Percentiles rank a stretch among this genome's conserved stretches.
These are phyloP conservation scores for Agonopterix subpropinquella DNA, from an alignment of 2,888 invertebrate species.

Conservation along the genomic window DNA sequence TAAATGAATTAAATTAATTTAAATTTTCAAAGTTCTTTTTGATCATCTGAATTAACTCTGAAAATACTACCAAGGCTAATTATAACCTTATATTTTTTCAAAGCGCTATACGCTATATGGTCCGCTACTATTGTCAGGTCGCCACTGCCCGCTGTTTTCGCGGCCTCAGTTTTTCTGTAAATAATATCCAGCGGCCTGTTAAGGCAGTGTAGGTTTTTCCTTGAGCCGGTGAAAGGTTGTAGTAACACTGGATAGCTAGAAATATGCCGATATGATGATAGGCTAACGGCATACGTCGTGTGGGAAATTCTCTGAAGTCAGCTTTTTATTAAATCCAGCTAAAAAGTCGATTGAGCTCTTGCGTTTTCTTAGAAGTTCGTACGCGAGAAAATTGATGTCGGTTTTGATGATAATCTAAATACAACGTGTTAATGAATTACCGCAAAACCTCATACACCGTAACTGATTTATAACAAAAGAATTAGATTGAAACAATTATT, in stretches of 20 bases:
- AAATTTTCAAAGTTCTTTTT: too few relatives aligned
- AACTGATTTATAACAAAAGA: too few relatives aligned
- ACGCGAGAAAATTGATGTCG: background rate
- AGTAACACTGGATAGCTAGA: conserved; percentile 40
- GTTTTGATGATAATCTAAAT: too few relatives aligned
- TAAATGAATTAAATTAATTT: too few relatives aligned
- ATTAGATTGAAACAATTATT: too few relatives aligned
- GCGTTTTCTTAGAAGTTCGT: background rate
- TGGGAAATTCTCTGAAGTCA: background rate
- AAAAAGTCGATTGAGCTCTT: background rate
- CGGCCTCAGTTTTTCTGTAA: conserved; percentile 63
- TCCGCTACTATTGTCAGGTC: too few relatives aligned
- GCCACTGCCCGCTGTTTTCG: conserved; percentile 22
- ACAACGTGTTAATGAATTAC: too few relatives aligned
- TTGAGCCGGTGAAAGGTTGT: conserved; percentile 62
- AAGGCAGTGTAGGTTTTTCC: conserved; percentile 70
- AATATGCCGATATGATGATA: conserved; percentile 25
- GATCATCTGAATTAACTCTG: too few relatives aligned
- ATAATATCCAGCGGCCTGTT: conserved; percentile 57
- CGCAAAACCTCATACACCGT: too few relatives aligned
- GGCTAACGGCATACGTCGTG: background rate
- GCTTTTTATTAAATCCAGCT: background rate
- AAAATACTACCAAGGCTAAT: too few relatives aligned
- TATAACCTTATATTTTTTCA: too few relatives aligned
- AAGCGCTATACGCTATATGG: too few relatives aligned